These are phyloP conservation scores for Noturus placidus DNA, from an alignment of 2,113 vertebrate genomes.

Conservation along the genomic window DNA sequence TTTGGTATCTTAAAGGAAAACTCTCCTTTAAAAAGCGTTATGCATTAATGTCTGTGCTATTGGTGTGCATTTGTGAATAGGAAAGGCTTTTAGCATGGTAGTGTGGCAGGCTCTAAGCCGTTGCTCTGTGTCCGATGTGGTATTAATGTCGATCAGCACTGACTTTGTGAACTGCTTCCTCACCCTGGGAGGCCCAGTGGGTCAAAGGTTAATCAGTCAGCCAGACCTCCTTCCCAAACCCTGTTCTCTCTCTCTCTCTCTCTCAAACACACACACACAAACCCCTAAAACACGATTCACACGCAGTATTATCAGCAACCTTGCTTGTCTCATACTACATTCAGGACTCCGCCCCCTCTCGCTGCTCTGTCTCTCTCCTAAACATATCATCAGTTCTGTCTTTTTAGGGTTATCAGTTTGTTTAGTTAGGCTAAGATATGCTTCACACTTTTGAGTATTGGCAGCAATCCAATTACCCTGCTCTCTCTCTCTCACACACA, in stretches of 20 bases:
- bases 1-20: not conserved
- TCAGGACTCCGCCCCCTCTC: not conserved
- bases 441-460: not conserved
- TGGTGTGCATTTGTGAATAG: conserved; percentile 5
- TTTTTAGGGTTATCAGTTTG: conserved; percentile 10
- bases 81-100: conserved; percentile 13
- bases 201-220: conserved; percentile 70
- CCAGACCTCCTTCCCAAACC: conserved; percentile 54
- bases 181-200: conserved; percentile 69
- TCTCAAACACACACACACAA: not conserved
- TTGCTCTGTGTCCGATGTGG: conserved; percentile 42
- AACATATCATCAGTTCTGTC: conserved; percentile 20
- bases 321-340: not conserved
- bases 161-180: conserved; percentile 67
- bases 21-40: not conserved
- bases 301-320: conserved; percentile 11
- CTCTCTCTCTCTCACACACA: too few relatives aligned
- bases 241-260: conserved; percentile 22
- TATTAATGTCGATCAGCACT: conserved; percentile 62
- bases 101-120: conserved; percentile 13
- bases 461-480: not conserved
- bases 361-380: not conserved
- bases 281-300: not conserved
- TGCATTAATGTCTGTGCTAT: not conserved
- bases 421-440: conserved; percentile 7